Evolutionary conservation across 1,140 invertebrate genomes (phyloP), one percentile per base, ranked within the genome.

Genomic region (Tetramorium alpestre): DNA sequence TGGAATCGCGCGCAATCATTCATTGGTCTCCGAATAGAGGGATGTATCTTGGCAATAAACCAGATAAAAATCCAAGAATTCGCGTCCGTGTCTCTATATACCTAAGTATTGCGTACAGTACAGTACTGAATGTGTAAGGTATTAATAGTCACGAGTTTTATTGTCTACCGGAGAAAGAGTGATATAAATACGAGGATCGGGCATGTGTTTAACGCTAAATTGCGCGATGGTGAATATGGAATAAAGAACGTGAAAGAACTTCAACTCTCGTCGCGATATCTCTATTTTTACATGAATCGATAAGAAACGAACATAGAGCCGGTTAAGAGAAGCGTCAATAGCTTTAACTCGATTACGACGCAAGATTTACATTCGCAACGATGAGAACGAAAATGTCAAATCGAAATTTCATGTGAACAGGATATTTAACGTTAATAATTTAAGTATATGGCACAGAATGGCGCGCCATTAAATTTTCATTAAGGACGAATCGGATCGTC

Each of bases 261-360:
- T n/a, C 4, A 33, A 54, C 33, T 56, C 62, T 56, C 62, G 22
- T 6, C 16, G 38, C 25, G 41, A 60, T 60, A 49, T 33, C 69
- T 33, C 69, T 73, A 84, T 84, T 84, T 84, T 84, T 84, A 84
- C 41, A 56, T 75, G 54, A 84, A 84, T 84, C 80, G 69, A 84
- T 84, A 73, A 84, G 69, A 84, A 84, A 75, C 54, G 69, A 60
- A 73, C 54, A 41, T 81, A 81, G 64, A 69, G 80, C 44, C 41
- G 54, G 22, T 73, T 82, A 82, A 82, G 41, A 73, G 67, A 60
- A 81, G 67, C 80, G 80, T 75, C 80, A 84, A 84, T 75, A 84
- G 69, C 80, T 69, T 84, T 75, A 84, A 84, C 80, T 84, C 54
- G 80, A 84, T 84, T 75, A 84, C 28, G n/a, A 62, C 10, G 54